Evolutionary conservation across 2,113 vertebrate species (phyloP).

Genomic region (Phyllopteryx taeniolatus): DNA sequence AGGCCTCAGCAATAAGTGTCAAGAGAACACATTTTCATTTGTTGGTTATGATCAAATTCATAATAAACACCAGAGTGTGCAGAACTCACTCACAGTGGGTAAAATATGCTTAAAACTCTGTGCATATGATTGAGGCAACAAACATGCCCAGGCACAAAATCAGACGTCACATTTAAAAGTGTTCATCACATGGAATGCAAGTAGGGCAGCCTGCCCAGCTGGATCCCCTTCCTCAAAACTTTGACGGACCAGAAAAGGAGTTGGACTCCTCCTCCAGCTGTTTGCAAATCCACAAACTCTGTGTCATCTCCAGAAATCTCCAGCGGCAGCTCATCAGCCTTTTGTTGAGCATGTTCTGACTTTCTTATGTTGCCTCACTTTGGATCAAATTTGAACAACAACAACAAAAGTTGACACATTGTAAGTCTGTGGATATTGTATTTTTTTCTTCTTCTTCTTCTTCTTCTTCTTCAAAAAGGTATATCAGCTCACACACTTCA

Average conservation of each 20-base stretch:
- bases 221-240: neutral
- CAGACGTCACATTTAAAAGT: neutral
- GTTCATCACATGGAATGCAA: slow-evolving; percentile 25
- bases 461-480: neutral
- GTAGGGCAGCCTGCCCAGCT: neutral
- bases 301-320: slow-evolving; percentile 9
- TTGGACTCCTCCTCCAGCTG: neutral
- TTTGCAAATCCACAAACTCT: slow-evolving; percentile 1
- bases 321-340: neutral
- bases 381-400: neutral
- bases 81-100: neutral
- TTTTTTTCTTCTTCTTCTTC: neutral
- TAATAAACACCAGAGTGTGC: neutral
- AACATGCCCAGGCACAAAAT: slow-evolving; percentile 10
- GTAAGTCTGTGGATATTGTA: neutral
- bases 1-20: no score
- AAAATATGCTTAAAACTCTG: neutral
- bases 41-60: neutral
- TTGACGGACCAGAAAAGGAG: neutral
- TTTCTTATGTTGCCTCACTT: neutral
- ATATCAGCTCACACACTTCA: neutral
- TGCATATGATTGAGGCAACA: neutral
- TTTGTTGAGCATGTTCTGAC: neutral
- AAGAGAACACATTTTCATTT: neutral
- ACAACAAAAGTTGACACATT: neutral